phyloP scores from a whole-genome alignment of 2,888 invertebrate genomes.

The Bellardia pandia region DNA sequence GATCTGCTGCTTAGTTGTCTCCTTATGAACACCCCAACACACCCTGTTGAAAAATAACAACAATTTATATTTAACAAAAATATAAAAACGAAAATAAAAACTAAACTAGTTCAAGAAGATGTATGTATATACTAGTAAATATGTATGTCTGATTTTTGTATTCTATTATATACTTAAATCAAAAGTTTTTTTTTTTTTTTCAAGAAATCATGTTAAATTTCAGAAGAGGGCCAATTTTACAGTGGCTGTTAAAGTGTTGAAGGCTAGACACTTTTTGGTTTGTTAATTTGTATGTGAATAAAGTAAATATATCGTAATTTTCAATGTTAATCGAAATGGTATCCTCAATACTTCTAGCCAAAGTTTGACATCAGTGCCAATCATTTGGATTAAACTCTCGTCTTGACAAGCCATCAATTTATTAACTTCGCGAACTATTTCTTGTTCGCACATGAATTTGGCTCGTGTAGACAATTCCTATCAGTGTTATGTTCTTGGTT shows the following conservation, averaged over 20 bases:
- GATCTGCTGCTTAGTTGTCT: background rate
- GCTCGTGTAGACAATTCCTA: no score
- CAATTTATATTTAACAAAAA: constrained; percentile 46
- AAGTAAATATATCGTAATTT: no score
- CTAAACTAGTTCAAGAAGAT: constrained; percentile 63
- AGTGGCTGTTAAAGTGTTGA: background rate
- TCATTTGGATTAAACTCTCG: no score
- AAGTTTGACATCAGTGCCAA: no score
- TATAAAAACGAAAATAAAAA: constrained; percentile 28
- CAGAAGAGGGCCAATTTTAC: background rate
- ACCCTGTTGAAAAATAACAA: constrained; percentile 26
- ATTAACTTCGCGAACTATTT: no score
- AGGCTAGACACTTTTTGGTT: no score
- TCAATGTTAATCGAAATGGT: no score
- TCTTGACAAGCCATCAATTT: no score
- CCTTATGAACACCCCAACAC: constrained; percentile 1
- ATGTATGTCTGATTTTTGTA: background rate
- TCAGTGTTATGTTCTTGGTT: no score
- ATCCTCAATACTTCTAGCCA: no score
- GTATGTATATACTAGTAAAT: background rate
- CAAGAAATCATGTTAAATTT: constrained; percentile 10
- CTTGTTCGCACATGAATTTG: no score
- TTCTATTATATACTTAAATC: constrained; percentile 29
- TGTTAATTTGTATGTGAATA: no score
- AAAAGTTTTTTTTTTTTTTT: background rate